Evolutionary conservation across 2,113 vertebrate genomes (phyloP).

Genomic region (Ameiurus melas): DNA sequence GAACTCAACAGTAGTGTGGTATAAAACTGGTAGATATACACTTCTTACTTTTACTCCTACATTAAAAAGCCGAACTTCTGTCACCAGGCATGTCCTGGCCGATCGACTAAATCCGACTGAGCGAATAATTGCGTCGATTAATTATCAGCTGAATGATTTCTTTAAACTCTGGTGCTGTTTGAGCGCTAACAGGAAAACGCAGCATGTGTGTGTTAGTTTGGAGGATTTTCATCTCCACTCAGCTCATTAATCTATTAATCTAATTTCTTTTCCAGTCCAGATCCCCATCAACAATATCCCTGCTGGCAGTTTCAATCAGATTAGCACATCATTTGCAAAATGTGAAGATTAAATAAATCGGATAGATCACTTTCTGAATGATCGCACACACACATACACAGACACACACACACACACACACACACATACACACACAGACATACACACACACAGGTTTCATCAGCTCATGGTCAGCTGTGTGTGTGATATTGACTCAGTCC

Average conservation of each 20-base stretch:
- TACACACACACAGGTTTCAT: conserved; percentile 5
- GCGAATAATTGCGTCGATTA: not conserved
- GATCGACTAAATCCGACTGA: not conserved
- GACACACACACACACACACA: conserved; percentile 13
- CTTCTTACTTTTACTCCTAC: not conserved
- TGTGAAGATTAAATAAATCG: conserved; percentile 50
- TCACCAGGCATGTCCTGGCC: not conserved
- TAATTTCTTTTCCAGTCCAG: conserved; percentile 53
- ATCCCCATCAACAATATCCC: conserved; percentile 52
- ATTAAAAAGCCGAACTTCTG: not conserved
- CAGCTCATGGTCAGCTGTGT: conserved; percentile 48
- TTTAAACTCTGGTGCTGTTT: not conserved
- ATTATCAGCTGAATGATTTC: not conserved
- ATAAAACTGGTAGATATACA: not conserved
- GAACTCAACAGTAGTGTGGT: not conserved
- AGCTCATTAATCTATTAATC: conserved; percentile 61
- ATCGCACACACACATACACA: conserved; percentile 6
- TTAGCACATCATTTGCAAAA: conserved; percentile 56
- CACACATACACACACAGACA: not conserved
- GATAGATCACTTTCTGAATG: conserved; percentile 9
- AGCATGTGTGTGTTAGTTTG: conserved; percentile 47
- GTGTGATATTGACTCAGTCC: conserved; percentile 49
- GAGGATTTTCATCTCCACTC: conserved; percentile 47
- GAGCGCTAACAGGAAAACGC: not conserved
- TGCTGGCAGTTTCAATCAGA: conserved; percentile 44